phyloP scores from a whole-genome alignment of 2,797 vertebrate species.

The Dermochelys coriacea region DNA sequence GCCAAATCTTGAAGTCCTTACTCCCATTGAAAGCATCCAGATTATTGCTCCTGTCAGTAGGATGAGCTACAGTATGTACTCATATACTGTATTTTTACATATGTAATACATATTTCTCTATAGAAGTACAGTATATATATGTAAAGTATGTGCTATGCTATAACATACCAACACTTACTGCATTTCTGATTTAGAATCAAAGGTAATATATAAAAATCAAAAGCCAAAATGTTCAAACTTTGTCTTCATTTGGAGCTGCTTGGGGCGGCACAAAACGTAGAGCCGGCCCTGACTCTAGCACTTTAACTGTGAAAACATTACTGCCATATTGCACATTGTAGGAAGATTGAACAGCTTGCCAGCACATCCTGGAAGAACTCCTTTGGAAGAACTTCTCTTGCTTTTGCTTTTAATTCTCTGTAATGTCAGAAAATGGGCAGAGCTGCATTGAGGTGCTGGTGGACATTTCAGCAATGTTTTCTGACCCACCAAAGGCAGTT shows the following conservation, averaged over 20 bases:
- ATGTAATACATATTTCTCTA: neutral
- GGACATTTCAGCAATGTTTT: no score
- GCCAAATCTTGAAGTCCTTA: neutral
- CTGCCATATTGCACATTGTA: no score
- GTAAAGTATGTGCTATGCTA: neutral
- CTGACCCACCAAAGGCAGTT: no score
- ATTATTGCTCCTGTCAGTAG: neutral
- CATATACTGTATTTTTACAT: neutral
- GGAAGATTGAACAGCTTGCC: no score
- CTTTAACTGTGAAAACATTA: no score
- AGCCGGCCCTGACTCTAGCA: no score
- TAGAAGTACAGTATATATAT: neutral
- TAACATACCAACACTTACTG: neutral
- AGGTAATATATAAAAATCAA: neutral
- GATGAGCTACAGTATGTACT: neutral
- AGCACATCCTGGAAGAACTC: no score
- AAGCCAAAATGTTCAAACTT: neutral
- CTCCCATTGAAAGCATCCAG: neutral
- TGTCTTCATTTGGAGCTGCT: neutral
- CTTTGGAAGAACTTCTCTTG: no score
- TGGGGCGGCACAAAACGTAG: no score
- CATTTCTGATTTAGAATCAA: neutral
- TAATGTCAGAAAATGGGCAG: no score
- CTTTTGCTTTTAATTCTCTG: no score
- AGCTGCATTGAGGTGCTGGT: no score